A percentile compares a stretch with the other conserved stretches of the same genome.
These are phyloP conservation scores for Caenorhabditis tropicalis DNA, from an alignment of 1,140 invertebrate genomes.

Conservation along the genomic window DNA sequence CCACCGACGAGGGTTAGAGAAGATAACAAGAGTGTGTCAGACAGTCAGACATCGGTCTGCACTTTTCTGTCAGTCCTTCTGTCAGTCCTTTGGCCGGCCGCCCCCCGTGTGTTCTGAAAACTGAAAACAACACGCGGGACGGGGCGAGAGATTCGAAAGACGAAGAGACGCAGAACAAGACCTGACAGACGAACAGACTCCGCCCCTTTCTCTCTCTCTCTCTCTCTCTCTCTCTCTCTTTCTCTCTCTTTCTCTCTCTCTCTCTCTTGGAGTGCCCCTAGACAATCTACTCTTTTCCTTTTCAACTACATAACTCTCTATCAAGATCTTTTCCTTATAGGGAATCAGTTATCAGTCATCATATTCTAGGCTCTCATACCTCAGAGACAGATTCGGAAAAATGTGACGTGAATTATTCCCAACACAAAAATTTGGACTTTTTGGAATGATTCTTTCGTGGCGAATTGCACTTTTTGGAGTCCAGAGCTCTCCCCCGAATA, in stretches of 20 bases:
- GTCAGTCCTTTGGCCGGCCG: background rate
- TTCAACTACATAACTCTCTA: background rate
- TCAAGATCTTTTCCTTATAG: background rate
- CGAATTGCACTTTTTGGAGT: background rate
- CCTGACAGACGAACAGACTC: conserved; percentile 11
- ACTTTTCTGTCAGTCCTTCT: conserved; percentile 9
- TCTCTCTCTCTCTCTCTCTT: background rate
- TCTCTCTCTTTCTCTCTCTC: background rate
- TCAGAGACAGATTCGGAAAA: background rate
- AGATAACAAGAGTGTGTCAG: conserved; percentile 5
- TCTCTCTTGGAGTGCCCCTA: too few relatives aligned
- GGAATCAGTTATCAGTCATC: too few relatives aligned
- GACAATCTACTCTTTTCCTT: too few relatives aligned
- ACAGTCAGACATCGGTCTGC: background rate
- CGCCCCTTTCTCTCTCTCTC: conserved; percentile 20
- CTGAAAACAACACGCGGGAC: background rate
- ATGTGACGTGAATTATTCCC: background rate
- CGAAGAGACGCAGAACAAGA: conserved; percentile 19
- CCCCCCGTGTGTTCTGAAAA: conserved; percentile 33
- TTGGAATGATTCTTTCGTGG: background rate
- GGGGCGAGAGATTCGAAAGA: background rate
- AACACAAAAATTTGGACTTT: background rate
- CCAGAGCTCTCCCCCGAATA: too few relatives aligned
- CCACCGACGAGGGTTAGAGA: background rate
- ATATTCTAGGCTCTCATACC: too few relatives aligned